Evolutionary conservation across 2,113 vertebrate genomes (phyloP).

Genomic region (Oxyura jamaicensis): DNA sequence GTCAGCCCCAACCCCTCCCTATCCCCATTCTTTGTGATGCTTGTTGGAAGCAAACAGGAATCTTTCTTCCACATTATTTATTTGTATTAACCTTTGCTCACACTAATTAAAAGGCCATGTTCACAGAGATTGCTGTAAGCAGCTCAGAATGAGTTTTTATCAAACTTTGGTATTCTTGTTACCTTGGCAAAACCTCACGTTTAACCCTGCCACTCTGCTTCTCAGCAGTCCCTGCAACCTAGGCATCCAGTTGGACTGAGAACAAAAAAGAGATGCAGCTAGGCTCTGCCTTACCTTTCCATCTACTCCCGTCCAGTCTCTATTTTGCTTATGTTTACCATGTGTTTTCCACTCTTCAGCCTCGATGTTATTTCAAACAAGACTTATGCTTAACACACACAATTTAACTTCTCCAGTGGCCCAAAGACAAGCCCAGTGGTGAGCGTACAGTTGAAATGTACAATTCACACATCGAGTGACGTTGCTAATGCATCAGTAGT

Average conservation of each 20-base stretch:
- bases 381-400: constrained; percentile 23
- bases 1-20: neutral
- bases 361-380: constrained; percentile 54
- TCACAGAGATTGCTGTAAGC: constrained; percentile 32
- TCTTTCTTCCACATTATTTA: constrained; percentile 19
- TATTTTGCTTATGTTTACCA: constrained; percentile 64
- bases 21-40: constrained; percentile 8
- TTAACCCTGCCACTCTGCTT: constrained; percentile 31
- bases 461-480: neutral
- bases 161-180: constrained; percentile 5
- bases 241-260: neutral
- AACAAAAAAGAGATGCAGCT: neutral
- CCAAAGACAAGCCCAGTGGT: constrained; percentile 3
- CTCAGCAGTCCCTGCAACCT: neutral
- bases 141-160: constrained; percentile 30
- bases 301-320: constrained; percentile 47
- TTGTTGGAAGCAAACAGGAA: constrained; percentile 12
- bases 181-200: constrained; percentile 35
- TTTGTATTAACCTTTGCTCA: constrained; percentile 41
- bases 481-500: neutral
- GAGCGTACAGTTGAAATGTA: neutral
- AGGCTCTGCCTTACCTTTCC: constrained; percentile 62
- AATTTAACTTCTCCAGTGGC: constrained; percentile 22
- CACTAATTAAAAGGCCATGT: constrained; percentile 25
- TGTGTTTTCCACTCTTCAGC: constrained; percentile 59